A percentile compares a stretch with the other conserved stretches of the same genome.
Conservation (phyloP, 2,888 invertebrate genomes). For the Yponomeuta evonymella region DNA sequence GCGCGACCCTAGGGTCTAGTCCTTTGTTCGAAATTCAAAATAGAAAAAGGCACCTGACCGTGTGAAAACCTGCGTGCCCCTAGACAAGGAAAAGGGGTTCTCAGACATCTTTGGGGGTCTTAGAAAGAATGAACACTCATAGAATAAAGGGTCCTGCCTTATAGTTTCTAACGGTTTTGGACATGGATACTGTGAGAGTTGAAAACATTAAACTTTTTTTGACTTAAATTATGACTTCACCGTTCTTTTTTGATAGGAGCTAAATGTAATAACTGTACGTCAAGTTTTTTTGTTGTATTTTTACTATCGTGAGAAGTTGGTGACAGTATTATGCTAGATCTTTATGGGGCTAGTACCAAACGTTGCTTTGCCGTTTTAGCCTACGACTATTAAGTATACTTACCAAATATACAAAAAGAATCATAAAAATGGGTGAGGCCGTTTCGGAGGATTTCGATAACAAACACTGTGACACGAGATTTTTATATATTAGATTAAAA, state of each 20-base stretch:
- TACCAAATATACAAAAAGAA: too few species aligned
- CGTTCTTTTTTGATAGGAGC: not conserved
- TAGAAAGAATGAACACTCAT: constrained; percentile 32
- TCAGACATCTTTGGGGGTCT: constrained; percentile 28
- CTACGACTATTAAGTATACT: too few species aligned
- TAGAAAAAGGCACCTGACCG: constrained; percentile 53
- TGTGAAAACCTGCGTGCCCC: constrained; percentile 40
- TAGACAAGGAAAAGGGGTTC: constrained; percentile 20
- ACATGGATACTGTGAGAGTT: constrained; percentile 31
- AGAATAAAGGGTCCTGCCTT: constrained; percentile 21
- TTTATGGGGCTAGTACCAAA: not conserved
- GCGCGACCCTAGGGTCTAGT: constrained; percentile 32
- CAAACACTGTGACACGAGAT: too few species aligned
- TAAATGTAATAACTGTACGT: constrained; percentile 3
- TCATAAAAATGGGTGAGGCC: too few species aligned
- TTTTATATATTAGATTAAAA: too few species aligned
- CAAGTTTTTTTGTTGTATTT: constrained; percentile 11
- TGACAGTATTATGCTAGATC: constrained; percentile 7
- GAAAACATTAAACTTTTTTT: constrained; percentile 18
- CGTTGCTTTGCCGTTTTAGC: too few species aligned
- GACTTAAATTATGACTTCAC: constrained; percentile 11
- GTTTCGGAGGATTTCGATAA: too few species aligned
- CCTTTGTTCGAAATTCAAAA: constrained; percentile 38
- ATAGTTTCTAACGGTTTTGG: constrained; percentile 42
- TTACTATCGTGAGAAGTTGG: constrained; percentile 15